Evolutionary conservation across 2,113 vertebrate species (phyloP).

Genomic region (Dasyprocta punctata): DNA sequence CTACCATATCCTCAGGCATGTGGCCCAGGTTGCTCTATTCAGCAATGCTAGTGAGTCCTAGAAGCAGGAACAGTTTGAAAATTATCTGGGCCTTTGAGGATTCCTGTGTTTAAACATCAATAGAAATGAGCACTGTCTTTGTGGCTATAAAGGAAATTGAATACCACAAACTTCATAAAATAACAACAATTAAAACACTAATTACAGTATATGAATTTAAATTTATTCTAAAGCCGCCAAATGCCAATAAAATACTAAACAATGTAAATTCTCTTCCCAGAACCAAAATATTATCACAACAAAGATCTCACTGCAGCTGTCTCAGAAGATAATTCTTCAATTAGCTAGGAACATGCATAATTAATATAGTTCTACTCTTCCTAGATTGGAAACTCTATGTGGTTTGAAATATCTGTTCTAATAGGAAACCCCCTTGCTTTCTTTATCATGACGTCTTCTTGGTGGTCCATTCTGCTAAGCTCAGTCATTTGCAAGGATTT

Average conservation of each 20-base stretch:
- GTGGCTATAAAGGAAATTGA: constrained; percentile 36
- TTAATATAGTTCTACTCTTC: neutral
- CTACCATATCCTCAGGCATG: constrained; percentile 64
- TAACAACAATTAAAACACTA: constrained; percentile 39
- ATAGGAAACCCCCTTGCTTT: neutral
- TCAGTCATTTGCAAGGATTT: neutral
- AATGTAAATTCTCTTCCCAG: neutral
- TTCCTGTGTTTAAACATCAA: fast-evolving
- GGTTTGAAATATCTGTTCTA: neutral
- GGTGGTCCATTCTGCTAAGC: neutral
- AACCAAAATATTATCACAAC: constrained; percentile 41
- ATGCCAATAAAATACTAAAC: constrained; percentile 17
- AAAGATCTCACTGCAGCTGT: neutral
- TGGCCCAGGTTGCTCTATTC: neutral
- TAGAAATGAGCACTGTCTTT: neutral
- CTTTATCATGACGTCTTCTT: neutral
- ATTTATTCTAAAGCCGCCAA: constrained; percentile 33
- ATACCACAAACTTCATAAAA: neutral
- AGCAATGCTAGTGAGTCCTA: constrained; percentile 48
- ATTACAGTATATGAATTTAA: constrained; percentile 38
- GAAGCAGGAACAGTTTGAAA: neutral
- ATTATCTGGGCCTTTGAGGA: fast-evolving
- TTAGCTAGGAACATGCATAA: neutral
- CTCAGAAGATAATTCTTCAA: neutral
- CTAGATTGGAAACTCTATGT: neutral